Conservation (phyloP, 2,888 invertebrate genomes). For the Cinara cedri region DNA sequence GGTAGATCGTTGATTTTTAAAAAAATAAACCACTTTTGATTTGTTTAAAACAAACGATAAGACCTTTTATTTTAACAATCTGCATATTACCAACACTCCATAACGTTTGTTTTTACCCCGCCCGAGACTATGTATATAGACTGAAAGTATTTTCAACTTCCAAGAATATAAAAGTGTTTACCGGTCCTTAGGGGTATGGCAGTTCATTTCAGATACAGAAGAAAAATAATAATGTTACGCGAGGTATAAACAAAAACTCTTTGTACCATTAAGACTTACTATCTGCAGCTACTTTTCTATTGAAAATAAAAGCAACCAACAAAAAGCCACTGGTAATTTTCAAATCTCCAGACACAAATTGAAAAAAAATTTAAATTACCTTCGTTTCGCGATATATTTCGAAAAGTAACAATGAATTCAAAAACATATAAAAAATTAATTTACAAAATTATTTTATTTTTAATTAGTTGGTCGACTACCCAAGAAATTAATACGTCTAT, state of each 20-base stretch:
- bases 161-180: constrained; percentile 51
- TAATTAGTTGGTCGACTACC: neutral
- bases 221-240: constrained; percentile 28
- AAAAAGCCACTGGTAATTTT: constrained; percentile 9
- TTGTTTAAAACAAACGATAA: constrained; percentile 20
- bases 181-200: constrained; percentile 30
- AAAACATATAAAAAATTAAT: neutral
- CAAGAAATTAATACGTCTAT: neutral
- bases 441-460: neutral
- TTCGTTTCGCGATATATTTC: neutral
- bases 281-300: constrained; percentile 33
- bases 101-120: constrained; percentile 21
- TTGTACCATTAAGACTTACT: constrained; percentile 38
- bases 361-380: neutral
- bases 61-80: constrained; percentile 27
- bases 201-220: constrained; percentile 32
- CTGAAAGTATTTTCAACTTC: constrained; percentile 31
- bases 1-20: neutral
- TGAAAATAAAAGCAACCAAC: constrained; percentile 21
- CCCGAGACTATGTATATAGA: constrained; percentile 16
- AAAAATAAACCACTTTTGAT: constrained; percentile 34
- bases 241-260: constrained; percentile 37
- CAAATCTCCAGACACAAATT: constrained; percentile 1
- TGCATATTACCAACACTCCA: constrained; percentile 37
- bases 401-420: neutral